phyloP scores from a whole-genome alignment of 2,797 vertebrate species.

The Heteromormyrus szaboi region DNA sequence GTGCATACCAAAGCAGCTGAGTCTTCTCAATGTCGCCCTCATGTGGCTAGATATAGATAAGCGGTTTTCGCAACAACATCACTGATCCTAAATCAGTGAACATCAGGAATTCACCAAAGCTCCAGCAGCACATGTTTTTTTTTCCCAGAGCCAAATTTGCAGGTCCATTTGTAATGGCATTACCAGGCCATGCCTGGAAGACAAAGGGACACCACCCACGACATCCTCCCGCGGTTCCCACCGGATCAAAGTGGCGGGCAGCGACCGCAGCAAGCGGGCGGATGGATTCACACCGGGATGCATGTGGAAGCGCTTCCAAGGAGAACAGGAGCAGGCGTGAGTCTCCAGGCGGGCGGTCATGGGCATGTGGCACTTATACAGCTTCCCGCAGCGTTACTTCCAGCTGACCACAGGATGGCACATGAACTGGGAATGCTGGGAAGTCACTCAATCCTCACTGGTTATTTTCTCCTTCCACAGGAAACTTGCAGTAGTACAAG shows the following conservation, averaged over 20 bases:
- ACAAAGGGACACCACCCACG: conserved; percentile 65
- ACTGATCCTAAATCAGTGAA: background rate
- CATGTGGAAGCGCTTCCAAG: conserved; percentile 67
- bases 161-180: conserved; percentile 26
- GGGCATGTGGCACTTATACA: background rate
- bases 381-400: background rate
- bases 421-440: background rate
- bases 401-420: background rate
- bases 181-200: conserved; percentile 42
- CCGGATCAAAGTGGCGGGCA: conserved; percentile 56
- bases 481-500: background rate
- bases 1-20: background rate
- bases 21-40: background rate
- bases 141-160: conserved; percentile 25
- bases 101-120: background rate
- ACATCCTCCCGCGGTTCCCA: conserved; percentile 45
- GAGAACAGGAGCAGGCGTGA: conserved; percentile 49
- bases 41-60: background rate
- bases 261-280: conserved; percentile 51
- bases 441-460: background rate
- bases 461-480: background rate
- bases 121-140: background rate
- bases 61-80: background rate
- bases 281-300: conserved; percentile 61
- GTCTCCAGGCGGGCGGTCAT: background rate